Evolutionary conservation across 2,797 vertebrate genomes (phyloP).

Genomic region (Philypnodon macrostomus): DNA sequence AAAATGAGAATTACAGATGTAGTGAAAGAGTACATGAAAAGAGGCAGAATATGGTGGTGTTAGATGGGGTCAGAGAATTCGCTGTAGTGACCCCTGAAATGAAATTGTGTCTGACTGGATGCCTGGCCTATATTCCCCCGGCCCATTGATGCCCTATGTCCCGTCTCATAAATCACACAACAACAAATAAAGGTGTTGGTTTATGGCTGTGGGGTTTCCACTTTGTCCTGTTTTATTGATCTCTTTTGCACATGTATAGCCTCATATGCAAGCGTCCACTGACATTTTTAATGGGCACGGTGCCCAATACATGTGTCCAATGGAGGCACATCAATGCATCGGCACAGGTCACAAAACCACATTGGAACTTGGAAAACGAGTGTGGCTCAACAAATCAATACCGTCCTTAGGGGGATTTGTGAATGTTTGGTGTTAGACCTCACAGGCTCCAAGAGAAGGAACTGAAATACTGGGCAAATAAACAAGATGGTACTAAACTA

Average conservation of each 20-base stretch:
- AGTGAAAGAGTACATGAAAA: too few relatives aligned
- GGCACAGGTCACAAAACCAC: conserved; percentile 5
- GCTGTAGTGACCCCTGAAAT: too few relatives aligned
- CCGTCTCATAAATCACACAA: conserved; percentile 33
- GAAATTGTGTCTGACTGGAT: conserved; percentile 9
- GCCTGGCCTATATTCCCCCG: conserved; percentile 17
- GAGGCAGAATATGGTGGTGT: too few relatives aligned
- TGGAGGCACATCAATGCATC: background rate
- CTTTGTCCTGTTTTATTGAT: conserved; percentile 26
- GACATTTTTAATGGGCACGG: background rate
- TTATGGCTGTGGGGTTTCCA: conserved; percentile 28
- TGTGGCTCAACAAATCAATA: conserved; percentile 27
- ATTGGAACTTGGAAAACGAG: background rate
- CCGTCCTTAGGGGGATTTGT: conserved; percentile 14
- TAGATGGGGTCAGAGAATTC: too few relatives aligned
- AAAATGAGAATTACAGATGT: too few relatives aligned
- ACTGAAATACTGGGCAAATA: background rate
- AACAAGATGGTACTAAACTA: too few relatives aligned
- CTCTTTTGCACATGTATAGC: background rate
- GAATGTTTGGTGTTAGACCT: conserved; percentile 17
- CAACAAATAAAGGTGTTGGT: conserved; percentile 27
- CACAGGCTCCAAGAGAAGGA: background rate
- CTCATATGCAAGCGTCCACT: background rate
- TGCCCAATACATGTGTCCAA: background rate
- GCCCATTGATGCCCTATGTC: conserved; percentile 24